Base-by-base conservation (phyloP, 2,113 vertebrate genomes). In the Corythaixoides concolor region DNA sequence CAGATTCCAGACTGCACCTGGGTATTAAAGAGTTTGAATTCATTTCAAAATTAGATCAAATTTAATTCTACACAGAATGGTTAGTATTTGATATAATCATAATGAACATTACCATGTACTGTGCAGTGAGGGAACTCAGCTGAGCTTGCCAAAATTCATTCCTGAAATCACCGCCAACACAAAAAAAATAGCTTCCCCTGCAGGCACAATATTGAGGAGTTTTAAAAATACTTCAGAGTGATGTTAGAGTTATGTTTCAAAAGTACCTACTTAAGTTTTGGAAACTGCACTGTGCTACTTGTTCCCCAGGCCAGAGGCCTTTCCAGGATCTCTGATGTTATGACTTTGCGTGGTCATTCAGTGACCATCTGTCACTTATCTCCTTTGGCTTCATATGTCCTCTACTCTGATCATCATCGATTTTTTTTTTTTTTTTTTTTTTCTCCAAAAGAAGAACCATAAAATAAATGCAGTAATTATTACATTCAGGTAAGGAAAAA, bases 281-380 rank as follows among this genome's bases (percentile, higher is more conserved):
- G 88, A 96, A 96, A 76, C 43, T 63, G 20, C 4, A 75, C 37
- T 13, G 3, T 35, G 69, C n/a, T 83, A 24, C 17, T 80, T 13
- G 1, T 91, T 84, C 15, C 35, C 28, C 1, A 5, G 52, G 43
- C 33, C 35, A 63, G 62, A 73, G 41, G 37, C 47, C 28, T 88
- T 78, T 69, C 58, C 90, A 85, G 32, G 35, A 47, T 56, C 43
- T 59, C 17, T 85, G 75, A 68, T 55, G 60, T 79, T 90, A 49
- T 68, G 77, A 66, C 55, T 97, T 92, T 93, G 50, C 6, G 4
- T 89, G 82, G 73, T 45, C 82, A 83, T 95, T 96, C 75, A 76
- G 58, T 84, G 66, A 77, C 96, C 97, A 97, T 97, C 97, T 98
- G 97, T 50, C 91, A 88, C 89, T 95, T 85, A 90, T 3, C 50